phyloP scores from a whole-genome alignment of 2,113 vertebrate genomes.

The Riparia riparia region DNA sequence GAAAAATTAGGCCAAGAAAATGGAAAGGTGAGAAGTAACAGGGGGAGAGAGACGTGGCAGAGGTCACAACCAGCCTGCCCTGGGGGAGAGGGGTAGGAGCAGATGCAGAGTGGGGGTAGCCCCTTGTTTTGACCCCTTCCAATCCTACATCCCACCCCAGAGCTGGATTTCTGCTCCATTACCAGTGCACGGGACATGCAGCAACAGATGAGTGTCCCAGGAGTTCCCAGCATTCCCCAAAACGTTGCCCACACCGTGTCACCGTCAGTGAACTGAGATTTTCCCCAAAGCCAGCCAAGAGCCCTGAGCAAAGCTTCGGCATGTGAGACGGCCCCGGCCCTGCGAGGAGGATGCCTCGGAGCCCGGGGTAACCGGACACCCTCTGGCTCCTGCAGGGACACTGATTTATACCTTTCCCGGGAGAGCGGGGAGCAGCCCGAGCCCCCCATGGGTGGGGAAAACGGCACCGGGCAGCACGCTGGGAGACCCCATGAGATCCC shows the following conservation, averaged over 20 bases:
- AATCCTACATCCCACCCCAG: background rate
- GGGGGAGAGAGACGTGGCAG: background rate
- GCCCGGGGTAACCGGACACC: background rate
- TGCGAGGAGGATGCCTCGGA: background rate
- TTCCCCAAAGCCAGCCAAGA: background rate
- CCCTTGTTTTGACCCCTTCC: background rate
- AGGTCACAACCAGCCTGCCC: background rate
- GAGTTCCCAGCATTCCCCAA: background rate
- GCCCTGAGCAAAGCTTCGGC: background rate
- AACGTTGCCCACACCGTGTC: rapidly evolving
- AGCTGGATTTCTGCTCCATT: background rate
- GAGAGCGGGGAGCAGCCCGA: background rate
- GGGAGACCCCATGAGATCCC: rapidly evolving
- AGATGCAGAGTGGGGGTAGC: background rate
- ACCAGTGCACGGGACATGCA: rapidly evolving
- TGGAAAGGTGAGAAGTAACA: background rate
- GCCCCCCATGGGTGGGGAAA: rapidly evolving
- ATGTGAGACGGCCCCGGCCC: background rate
- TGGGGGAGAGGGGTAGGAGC: background rate
- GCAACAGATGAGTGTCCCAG: background rate
- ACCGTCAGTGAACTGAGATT: background rate
- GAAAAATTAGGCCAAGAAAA: background rate
- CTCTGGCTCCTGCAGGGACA: background rate
- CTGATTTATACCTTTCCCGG: background rate
- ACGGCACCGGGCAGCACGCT: background rate